A percentile compares a stretch with the other conserved stretches of the same genome.
phyloP scores from a whole-genome alignment of 2,113 vertebrate species.

The Hoplias malabaricus region DNA sequence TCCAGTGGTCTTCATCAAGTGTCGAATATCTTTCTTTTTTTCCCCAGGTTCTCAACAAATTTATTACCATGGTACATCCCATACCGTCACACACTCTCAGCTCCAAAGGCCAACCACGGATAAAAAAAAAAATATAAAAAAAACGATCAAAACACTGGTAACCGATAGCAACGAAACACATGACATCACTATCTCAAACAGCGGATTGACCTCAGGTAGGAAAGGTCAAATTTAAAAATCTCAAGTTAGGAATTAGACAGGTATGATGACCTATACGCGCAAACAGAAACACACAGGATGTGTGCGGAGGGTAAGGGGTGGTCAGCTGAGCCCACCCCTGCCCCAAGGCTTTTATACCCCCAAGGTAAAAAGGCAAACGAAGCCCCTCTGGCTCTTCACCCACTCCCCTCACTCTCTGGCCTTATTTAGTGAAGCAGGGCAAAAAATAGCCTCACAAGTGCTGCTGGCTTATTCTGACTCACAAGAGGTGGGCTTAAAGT shows the following conservation, averaged over 20 bases:
- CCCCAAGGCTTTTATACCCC: slow-evolving; percentile 87
- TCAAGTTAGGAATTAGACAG: slow-evolving; percentile 18
- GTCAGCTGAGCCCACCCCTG: slow-evolving; percentile 79
- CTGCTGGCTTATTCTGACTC: slow-evolving; percentile 51
- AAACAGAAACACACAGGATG: slow-evolving; percentile 6
- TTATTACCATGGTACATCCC: slow-evolving; percentile 56
- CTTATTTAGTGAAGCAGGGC: slow-evolving; percentile 97
- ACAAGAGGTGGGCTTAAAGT: slow-evolving; percentile 43
- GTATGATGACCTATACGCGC: not conserved
- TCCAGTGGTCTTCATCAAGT: not conserved
- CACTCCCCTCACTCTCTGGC: slow-evolving; percentile 75
- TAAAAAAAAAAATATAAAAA: not conserved
- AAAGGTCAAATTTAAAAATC: not conserved
- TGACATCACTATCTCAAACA: not conserved
- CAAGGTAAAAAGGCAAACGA: slow-evolving; percentile 72
- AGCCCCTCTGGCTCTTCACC: slow-evolving; percentile 52
- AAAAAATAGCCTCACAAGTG: slow-evolving; percentile 94
- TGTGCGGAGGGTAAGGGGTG: slow-evolving; percentile 51
- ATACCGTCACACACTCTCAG: slow-evolving; percentile 46
- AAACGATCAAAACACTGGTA: not conserved
- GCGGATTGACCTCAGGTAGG: not conserved
- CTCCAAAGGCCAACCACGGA: not conserved
- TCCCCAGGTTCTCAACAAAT: not conserved
- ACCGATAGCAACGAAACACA: not conserved
- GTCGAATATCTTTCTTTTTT: slow-evolving; percentile 26